These are phyloP conservation scores for Balearica regulorum DNA, from an alignment of 2,797 vertebrate species.

Conservation along the genomic window DNA sequence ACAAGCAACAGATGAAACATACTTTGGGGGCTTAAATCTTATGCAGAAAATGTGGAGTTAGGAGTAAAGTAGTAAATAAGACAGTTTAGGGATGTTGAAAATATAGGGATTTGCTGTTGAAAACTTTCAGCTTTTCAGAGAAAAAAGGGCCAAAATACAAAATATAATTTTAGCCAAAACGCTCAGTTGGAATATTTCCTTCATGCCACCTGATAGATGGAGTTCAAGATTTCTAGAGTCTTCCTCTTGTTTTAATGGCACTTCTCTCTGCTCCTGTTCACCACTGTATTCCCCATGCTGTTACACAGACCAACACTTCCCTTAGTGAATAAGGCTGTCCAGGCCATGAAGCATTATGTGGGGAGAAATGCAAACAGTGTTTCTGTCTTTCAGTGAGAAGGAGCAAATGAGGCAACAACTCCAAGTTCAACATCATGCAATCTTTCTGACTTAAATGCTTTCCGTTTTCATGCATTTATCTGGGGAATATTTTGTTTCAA, in stretches of 20 bases:
- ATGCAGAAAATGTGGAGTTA: not conserved
- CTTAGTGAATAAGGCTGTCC: not conserved
- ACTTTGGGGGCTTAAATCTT: not conserved
- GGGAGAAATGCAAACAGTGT: fast-evolving
- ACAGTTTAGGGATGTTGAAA: not conserved
- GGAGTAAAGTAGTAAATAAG: not conserved
- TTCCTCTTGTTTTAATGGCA: not conserved
- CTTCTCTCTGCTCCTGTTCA: not conserved
- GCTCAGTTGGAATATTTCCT: not conserved
- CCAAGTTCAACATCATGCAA: not conserved
- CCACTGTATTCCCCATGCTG: too few species aligned
- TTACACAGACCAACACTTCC: not conserved
- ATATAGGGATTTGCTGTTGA: not conserved
- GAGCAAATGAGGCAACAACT: not conserved
- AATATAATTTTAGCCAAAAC: not conserved
- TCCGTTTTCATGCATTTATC: not conserved
- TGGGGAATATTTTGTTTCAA: not conserved
- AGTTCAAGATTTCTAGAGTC: not conserved
- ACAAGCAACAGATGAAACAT: not conserved
- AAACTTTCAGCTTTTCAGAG: not conserved
- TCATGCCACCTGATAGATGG: not conserved
- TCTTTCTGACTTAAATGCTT: not conserved
- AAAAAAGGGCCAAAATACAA: not conserved
- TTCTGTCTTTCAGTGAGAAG: not conserved
- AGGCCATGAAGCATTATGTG: not conserved